Evolutionary conservation across 2,888 invertebrate genomes (phyloP).

Genomic region (Hirtodrosophila alboralis): DNA sequence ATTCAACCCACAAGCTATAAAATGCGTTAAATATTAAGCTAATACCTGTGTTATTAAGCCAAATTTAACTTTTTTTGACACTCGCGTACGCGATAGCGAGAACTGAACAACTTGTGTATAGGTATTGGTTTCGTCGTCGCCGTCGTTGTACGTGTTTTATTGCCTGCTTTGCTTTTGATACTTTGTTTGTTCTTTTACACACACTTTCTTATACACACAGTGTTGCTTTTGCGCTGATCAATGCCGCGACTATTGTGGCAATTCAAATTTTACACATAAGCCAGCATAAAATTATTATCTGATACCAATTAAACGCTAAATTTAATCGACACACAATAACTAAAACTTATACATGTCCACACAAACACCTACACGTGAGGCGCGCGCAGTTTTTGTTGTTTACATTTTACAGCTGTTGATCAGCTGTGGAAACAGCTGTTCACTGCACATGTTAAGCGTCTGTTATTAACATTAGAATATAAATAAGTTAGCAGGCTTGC

Average conservation of each 20-base stretch:
- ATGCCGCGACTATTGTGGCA: constrained; percentile 21
- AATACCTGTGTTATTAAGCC: constrained; percentile 14
- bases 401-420: constrained; percentile 62
- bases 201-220: constrained; percentile 68
- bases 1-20: constrained; percentile 9
- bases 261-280: constrained; percentile 33
- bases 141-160: constrained; percentile 58
- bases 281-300: not conserved
- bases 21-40: constrained; percentile 6
- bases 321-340: constrained; percentile 40
- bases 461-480: constrained; percentile 23
- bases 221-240: constrained; percentile 64
- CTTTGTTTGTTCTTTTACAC: constrained; percentile 77
- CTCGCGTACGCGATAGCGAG: constrained; percentile 43
- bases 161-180: constrained; percentile 68
- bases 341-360: constrained; percentile 10
- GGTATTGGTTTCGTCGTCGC: constrained; percentile 43
- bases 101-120: constrained; percentile 56
- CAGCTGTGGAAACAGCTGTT: constrained; percentile 56
- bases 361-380: constrained; percentile 31
- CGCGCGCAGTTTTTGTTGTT: constrained; percentile 65
- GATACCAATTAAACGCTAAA: constrained; percentile 16
- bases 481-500: constrained; percentile 30
- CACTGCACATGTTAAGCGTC: constrained; percentile 36
- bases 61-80: constrained; percentile 22